Evolutionary conservation across 92 coral and sea anemone genomes (phyloP), one percentile per base, ranked within the genome.

Genomic region (Phymanthus crucifer): DNA sequence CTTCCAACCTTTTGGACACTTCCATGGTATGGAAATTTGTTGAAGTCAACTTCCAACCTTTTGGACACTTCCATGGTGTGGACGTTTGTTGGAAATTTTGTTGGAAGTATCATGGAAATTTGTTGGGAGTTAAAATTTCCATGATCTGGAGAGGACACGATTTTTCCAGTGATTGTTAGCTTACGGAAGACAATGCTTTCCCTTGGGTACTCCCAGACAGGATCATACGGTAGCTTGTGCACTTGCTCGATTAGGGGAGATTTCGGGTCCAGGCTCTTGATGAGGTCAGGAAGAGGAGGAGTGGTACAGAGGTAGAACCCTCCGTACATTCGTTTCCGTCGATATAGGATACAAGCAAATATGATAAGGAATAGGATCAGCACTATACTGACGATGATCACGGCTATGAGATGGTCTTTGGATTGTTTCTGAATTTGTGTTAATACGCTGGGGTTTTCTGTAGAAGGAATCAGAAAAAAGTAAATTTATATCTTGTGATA

Each of bases 281-380:
- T 96, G 79, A 93, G 80, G 89, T 96, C 99, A 33, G 98, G 99
- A 24, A 93, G 77, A 34, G 99, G 98, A 37, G 99, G 99, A 57
- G 90, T 87, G 85, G 96, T 76, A 61, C 97, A 96, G 71, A 96
- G 85, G 77, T 96, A 96, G 72, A 96, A 83, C 34, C 99, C 96
- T 16, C 95, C 99, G 66, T 96, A 96, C 74, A 96, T 58, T 73
- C 82, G 90, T 48, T 80, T 91, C 6, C 99, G 94, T 72, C 93
- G 97, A 78, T 76, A 90, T 47, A 96, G 76, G 69, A 91, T 89
- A 48, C 70, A 74, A 16, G 78, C 92, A 54, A 90, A 73, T 13
- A 92, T 75, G 70, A 90, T 33, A 37, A 92, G 67, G 75, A 92
- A 72, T 12, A 85, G 29, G 33, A 87, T 35, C 12, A 92, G 76